phyloP scores from a whole-genome alignment of 2,113 vertebrate species.

The Taurulus bubalis region DNA sequence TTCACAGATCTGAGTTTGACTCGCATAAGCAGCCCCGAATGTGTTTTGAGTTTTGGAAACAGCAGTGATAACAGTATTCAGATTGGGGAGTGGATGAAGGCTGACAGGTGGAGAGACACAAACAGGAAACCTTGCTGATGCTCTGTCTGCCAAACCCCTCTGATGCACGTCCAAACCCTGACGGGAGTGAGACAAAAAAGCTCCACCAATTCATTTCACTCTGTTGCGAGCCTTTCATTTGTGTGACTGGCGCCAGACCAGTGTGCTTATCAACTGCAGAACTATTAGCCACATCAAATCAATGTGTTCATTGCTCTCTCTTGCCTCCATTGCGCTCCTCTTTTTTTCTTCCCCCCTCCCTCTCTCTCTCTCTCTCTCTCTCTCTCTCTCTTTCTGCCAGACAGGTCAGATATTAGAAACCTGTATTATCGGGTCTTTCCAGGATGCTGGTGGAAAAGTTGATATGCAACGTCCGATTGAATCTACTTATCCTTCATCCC shows the following conservation, averaged over 20 bases:
- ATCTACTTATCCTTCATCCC: constrained; percentile 82
- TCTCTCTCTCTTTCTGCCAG: constrained; percentile 63
- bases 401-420: constrained; percentile 83
- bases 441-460: constrained; percentile 83
- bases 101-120: constrained; percentile 74
- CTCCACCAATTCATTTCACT: constrained; percentile 73
- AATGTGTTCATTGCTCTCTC: constrained; percentile 79
- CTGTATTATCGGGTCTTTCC: constrained; percentile 83
- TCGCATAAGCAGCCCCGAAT: constrained; percentile 49
- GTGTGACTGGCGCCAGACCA: constrained; percentile 64
- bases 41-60: constrained; percentile 51
- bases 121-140: constrained; percentile 64
- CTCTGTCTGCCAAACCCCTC: constrained; percentile 58
- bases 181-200: constrained; percentile 66
- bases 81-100: constrained; percentile 54
- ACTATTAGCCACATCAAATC: constrained; percentile 82
- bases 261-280: constrained; percentile 77
- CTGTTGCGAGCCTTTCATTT: constrained; percentile 72
- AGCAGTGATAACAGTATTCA: constrained; percentile 52
- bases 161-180: constrained; percentile 70
- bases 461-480: constrained; percentile 83
- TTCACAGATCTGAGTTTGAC: constrained; percentile 39
- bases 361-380: background rate
- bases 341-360: constrained; percentile 15
- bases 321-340: constrained; percentile 51